These are phyloP conservation scores for Anguilla rostrata DNA, from an alignment of 2,113 vertebrate species.

Conservation along the genomic window DNA sequence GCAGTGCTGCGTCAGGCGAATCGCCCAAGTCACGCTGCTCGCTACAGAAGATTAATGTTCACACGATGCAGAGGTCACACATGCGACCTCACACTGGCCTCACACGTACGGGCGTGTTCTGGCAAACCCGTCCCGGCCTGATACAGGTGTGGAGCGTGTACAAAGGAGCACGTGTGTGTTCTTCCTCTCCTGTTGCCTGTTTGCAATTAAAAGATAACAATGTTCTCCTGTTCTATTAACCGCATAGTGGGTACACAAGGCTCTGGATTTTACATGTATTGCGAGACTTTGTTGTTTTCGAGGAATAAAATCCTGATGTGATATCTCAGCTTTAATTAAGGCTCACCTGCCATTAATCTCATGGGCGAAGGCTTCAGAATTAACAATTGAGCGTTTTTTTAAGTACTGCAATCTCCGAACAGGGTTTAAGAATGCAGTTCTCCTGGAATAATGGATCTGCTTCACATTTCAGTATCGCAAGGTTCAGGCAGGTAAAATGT, in stretches of 20 bases:
- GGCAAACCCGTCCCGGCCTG: neutral
- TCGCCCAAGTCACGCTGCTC: neutral
- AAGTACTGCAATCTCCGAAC: neutral
- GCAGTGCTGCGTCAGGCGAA: conserved; percentile 9
- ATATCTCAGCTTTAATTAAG: neutral
- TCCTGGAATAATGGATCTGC: neutral
- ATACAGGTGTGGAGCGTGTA: neutral
- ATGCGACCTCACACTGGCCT: neutral
- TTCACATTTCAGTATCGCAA: neutral
- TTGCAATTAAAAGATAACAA: neutral
- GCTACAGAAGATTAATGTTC: conserved; percentile 14
- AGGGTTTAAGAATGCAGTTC: neutral
- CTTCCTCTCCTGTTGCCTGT: no score
- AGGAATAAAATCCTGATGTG: neutral
- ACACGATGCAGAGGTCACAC: neutral
- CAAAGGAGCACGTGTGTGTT: neutral
- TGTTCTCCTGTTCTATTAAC: neutral
- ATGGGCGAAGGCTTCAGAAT: neutral
- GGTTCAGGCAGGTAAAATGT: neutral
- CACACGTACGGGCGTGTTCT: neutral
- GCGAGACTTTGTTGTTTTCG: neutral
- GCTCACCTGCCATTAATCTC: neutral
- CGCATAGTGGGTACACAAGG: neutral
- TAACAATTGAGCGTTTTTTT: neutral
- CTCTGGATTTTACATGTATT: neutral